Evolutionary conservation across 2,888 invertebrate species (phyloP).

Genomic region (Dermolepida albohirtum): DNA sequence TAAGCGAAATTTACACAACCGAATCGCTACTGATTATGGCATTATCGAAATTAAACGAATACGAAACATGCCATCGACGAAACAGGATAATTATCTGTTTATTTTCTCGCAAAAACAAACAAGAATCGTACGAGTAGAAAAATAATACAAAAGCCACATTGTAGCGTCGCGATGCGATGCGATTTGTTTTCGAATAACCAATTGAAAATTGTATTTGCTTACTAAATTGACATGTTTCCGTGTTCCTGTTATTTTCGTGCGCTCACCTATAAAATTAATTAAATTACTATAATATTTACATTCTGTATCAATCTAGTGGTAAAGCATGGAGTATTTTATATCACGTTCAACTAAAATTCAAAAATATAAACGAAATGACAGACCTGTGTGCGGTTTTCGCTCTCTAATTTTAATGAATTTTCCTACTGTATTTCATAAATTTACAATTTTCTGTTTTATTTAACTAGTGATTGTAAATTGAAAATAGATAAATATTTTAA

Average conservation of each 20-base stretch:
- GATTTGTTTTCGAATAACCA: constrained; percentile 12
- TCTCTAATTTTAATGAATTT: background rate
- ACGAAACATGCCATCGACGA: constrained; percentile 8
- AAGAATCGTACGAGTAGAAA: background rate
- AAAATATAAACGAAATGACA: background rate
- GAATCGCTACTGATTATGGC: no score
- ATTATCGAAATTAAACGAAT: background rate
- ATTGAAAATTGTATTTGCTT: constrained; percentile 35
- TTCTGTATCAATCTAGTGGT: constrained; percentile 15
- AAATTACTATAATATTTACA: constrained; percentile 28
- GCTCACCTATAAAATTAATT: constrained; percentile 32
- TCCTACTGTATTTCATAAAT: background rate
- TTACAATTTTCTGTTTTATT: background rate
- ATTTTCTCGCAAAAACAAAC: constrained; percentile 27
- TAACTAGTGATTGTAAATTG: no score
- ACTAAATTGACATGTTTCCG: constrained; percentile 28
- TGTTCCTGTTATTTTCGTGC: constrained; percentile 21
- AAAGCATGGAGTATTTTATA: background rate
- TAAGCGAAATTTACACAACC: no score
- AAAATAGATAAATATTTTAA: no score
- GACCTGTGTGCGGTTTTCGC: no score
- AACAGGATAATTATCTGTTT: constrained; percentile 17
- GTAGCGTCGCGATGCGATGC: constrained; percentile 9
- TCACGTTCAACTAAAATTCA: constrained; percentile 1
- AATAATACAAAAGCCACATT: constrained; percentile 15